phyloP scores from a whole-genome alignment of 1,140 invertebrate genomes.

The Chelonus insularis region DNA sequence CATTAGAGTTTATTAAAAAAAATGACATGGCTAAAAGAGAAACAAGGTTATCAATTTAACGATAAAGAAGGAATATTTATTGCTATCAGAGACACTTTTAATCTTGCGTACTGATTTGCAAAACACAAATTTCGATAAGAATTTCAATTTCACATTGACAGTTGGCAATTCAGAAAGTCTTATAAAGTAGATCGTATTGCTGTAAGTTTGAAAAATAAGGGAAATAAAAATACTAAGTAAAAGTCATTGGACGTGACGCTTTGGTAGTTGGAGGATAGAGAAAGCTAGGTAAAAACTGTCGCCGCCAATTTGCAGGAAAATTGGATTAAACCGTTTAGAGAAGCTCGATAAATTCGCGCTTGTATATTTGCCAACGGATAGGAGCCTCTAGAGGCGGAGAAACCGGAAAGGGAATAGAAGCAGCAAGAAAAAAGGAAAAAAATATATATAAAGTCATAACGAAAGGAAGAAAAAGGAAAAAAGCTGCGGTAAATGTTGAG shows the following conservation, averaged over 20 bases:
- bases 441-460: no score
- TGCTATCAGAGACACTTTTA: neutral
- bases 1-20: neutral
- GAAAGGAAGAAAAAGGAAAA: conserved; percentile 22
- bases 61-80: neutral
- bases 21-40: no score
- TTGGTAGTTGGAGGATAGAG: conserved; percentile 6
- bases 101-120: neutral
- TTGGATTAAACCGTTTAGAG: conserved; percentile 38
- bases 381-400: conserved; percentile 22
- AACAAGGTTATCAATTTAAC: no score
- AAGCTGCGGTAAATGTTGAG: neutral
- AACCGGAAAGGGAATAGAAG: conserved; percentile 6
- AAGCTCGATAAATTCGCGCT: conserved; percentile 37
- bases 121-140: conserved; percentile 8
- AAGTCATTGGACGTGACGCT: conserved; percentile 6
- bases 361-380: conserved; percentile 34
- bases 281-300: conserved; percentile 32
- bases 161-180: conserved; percentile 19
- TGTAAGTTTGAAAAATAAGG: neutral
- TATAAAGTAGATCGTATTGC: neutral
- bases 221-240: conserved; percentile 1
- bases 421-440: conserved; percentile 7
- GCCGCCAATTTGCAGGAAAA: conserved; percentile 38
- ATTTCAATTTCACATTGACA: conserved; percentile 28